phyloP scores from a whole-genome alignment of 2,113 vertebrate species.

The Elephantulus edwardii region DNA sequence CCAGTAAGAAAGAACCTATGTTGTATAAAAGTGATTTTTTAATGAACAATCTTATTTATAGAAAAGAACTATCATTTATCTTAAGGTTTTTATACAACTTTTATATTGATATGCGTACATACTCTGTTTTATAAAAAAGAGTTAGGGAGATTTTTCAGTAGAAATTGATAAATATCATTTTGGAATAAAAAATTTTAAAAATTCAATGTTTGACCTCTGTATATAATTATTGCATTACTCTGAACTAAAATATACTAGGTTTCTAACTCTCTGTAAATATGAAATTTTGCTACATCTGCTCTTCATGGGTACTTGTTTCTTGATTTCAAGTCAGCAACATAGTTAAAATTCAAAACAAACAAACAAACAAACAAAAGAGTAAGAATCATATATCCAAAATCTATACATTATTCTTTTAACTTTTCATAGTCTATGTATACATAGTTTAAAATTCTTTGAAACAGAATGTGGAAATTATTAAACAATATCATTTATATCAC shows the following conservation, averaged over 20 bases:
- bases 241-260: neutral
- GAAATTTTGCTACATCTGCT: neutral
- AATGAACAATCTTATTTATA: neutral
- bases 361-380: neutral
- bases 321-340: too few relatives aligned
- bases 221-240: neutral
- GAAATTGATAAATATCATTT: neutral
- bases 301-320: too few relatives aligned
- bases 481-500: too few relatives aligned
- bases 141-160: neutral
- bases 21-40: neutral
- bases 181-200: neutral
- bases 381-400: neutral
- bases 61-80: neutral
- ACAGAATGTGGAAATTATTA: too few relatives aligned
- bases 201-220: neutral
- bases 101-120: neutral
- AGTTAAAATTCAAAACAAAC: neutral
- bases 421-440: neutral
- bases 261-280: neutral
- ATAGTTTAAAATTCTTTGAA: neutral
- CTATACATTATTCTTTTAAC: neutral
- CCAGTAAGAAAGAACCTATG: neutral
- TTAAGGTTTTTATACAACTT: neutral
- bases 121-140: neutral